Conservation (phyloP, 2,113 vertebrate species). For the Melierax canorus region DNA sequence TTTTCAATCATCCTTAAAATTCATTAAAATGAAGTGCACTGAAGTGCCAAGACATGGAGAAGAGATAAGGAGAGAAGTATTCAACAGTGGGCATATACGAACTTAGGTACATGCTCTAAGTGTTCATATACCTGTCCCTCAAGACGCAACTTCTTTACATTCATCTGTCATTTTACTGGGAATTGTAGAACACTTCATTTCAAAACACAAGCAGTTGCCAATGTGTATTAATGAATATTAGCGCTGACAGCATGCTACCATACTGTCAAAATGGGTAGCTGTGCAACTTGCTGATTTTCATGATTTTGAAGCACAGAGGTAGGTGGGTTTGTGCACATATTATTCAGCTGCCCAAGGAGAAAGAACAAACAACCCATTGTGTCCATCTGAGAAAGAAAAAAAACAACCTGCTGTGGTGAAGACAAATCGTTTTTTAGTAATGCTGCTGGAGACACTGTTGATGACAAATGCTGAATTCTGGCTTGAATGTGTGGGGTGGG, state of each 20-base stretch:
- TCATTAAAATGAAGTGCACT: not conserved
- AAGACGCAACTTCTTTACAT: not conserved
- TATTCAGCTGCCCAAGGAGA: not conserved
- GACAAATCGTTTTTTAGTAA: not conserved
- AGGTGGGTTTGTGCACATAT: not conserved
- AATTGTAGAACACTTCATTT: not conserved
- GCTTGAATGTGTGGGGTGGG: not conserved
- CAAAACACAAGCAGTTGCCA: not conserved
- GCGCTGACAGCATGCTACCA: not conserved
- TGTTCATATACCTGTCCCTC: not conserved
- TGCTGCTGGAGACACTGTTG: not conserved
- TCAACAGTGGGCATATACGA: not conserved
- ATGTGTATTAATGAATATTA: not conserved
- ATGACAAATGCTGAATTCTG: constrained; percentile 26
- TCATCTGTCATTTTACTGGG: not conserved
- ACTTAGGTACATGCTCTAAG: not conserved
- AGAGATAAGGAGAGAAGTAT: not conserved
- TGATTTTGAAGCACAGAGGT: not conserved
- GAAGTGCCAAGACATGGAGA: not conserved
- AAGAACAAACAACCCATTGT: constrained; percentile 16
- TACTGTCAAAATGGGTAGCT: not conserved
- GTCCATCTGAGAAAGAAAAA: not conserved
- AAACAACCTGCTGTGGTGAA: not conserved
- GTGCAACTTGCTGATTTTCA: not conserved
- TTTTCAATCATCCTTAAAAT: not conserved